Base-by-base conservation (phyloP, 2,113 vertebrate species). In the Tachycineta bicolor region DNA sequence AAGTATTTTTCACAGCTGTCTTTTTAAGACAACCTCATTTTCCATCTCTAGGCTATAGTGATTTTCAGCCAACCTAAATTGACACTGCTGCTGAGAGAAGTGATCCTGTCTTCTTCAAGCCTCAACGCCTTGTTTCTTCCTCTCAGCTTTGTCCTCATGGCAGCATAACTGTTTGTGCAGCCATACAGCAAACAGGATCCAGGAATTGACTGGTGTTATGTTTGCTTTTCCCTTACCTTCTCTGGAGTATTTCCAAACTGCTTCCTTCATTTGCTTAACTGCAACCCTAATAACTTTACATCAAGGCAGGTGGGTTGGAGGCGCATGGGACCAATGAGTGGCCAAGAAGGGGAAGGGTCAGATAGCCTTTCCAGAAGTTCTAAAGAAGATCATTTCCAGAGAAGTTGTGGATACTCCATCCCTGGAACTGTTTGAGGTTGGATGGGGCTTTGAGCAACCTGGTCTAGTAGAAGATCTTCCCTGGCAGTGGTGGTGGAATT, bases 1-100 rank as follows among this genome's bases (percentile, higher is more conserved):
- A 83, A 81, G 75, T 74, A 46, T 75, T 95, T 96, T 85, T 90
- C 64, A 68, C 87, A 81, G 73, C 56, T 75, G 64, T 90, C 93
- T 68, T 84, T 96, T 95, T 90, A 58, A 89, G 92, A 64, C 1
- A 5, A 71, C 76, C 74, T 94, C 41, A 11, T 93, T 96, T 96
- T 96, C 44, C 37, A 52, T 81, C 50, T 80, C n/a, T 86, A 6
- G 64, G 71, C 76, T 26, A 1, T 11, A 26, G 37, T 64, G 12
- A 25, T 34, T 93, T 83, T 39, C 14, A 93, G 68, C 44, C 80
- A 86, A 5, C 3, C 2, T 73, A 39, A 47, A 76, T 1, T 77
- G 46, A 43, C 76, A 44, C 10, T 1, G 8, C 75, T 62, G 3
- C 82, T 37, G 46, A 31, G 53, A 37, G 41, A 67, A 67, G 37